Base-by-base conservation (phyloP, 1,140 invertebrate species). In the Trissolcus basalis region DNA sequence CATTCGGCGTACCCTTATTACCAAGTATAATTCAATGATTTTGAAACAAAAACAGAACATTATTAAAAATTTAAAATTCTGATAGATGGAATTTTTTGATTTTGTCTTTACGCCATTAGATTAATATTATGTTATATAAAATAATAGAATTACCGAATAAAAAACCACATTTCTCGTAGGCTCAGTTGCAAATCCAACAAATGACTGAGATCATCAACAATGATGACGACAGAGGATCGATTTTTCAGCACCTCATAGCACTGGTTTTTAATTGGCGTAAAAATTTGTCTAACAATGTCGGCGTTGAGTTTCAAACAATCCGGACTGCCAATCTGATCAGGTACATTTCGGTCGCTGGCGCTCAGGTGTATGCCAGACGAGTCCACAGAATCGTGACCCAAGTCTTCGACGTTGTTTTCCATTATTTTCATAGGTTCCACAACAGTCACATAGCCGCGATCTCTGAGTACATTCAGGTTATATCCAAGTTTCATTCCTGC, bases 181-280 rank as follows among this genome's bases (percentile, higher is more conserved):
- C 81, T 87, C 13, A 90, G 89, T 58, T 90, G 89, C 56, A 93
- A 82, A 83, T 93, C 91, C 76, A 92, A 89, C 10, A 95, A 86
- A 82, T 93, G 91, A 58, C 91, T 92, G 11, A 94, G 61, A 78
- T 93, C 93, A 79, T 94, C 93, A 53, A 94, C 89, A 53, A 94
- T 89, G 32, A 94, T 81, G 61, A 88, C 83, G 0, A 87, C 82
- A n/a, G 79, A 69, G 53, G 80, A 56, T 6, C 72, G 60, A 9
- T 63, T 49, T 50, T 82, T 83, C n/a, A 81, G 35, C 0, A 85
- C 67, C 58, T 84, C 81, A 0, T 77, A 27, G 48, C 77, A 86
- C 11, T 85, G 80, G 9, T 76, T 65, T 81, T 78, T 80, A 11
- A 88, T 71, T 12, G 58, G 54, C 39, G 45, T 9, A 61, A 83